phyloP scores from a whole-genome alignment of 1,140 invertebrate species.

The Heliconius hermathena region DNA sequence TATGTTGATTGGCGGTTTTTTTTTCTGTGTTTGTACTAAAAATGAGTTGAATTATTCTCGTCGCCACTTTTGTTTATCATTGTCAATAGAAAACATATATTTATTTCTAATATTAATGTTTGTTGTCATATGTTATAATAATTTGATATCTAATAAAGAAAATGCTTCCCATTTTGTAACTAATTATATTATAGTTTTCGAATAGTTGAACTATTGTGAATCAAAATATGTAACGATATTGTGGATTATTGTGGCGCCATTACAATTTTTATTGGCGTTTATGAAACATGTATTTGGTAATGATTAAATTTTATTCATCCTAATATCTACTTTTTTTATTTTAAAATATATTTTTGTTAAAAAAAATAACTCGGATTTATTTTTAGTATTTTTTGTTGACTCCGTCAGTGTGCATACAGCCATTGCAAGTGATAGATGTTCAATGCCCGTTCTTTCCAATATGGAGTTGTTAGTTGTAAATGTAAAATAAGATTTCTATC shows the following conservation, averaged over 20 bases:
- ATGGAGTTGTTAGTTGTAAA: constrained; percentile 62
- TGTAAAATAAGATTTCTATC: constrained; percentile 70
- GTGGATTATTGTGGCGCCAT: background rate
- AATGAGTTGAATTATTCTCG: background rate
- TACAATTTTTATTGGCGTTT: background rate
- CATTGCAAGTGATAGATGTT: background rate
- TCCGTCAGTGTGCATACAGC: constrained; percentile 18
- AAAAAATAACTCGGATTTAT: background rate
- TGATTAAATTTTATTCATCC: background rate
- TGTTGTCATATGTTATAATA: too few relatives aligned
- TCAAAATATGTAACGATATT: too few relatives aligned
- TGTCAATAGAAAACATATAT: too few relatives aligned
- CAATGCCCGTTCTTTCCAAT: constrained; percentile 47
- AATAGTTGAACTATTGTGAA: too few relatives aligned
- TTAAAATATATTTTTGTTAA: too few relatives aligned
- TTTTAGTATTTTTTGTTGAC: background rate
- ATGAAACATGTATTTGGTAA: background rate
- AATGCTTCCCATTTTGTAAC: too few relatives aligned
- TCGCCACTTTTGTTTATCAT: background rate
- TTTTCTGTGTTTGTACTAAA: background rate
- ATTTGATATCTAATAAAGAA: too few relatives aligned
- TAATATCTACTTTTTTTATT: background rate
- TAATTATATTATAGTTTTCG: too few relatives aligned
- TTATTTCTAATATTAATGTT: too few relatives aligned
- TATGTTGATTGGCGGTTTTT: background rate